Conservation (phyloP, 92 coral and sea anemone species). For the Montipora capitata region DNA sequence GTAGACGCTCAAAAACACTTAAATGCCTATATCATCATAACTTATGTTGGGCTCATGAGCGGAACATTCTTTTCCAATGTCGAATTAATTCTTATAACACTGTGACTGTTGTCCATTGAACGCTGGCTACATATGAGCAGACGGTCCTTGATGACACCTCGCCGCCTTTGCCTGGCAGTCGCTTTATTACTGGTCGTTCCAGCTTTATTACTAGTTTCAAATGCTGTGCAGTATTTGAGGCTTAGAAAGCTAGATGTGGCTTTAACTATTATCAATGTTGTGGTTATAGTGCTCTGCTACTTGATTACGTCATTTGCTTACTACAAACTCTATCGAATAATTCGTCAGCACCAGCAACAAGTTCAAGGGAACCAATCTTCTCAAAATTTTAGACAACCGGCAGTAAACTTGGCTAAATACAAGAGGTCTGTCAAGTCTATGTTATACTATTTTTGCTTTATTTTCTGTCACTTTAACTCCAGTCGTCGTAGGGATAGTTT, state of each 20-base stretch:
- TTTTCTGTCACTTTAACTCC: too few relatives aligned
- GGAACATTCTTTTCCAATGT: neutral
- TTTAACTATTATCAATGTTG: neutral
- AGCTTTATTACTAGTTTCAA: neutral
- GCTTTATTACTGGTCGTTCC: neutral
- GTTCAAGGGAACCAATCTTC: slow-evolving; percentile 4
- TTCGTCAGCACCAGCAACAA: slow-evolving; percentile 21
- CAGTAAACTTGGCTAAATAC: too few relatives aligned
- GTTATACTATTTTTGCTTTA: too few relatives aligned
- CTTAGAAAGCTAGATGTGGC: too few relatives aligned
- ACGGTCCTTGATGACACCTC: slow-evolving; percentile 4
- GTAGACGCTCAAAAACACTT: neutral
- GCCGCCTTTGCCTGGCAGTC: neutral
- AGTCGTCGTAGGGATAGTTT: too few relatives aligned
- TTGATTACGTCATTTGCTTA: slow-evolving; percentile 4
- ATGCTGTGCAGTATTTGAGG: neutral
- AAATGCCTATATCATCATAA: too few relatives aligned
- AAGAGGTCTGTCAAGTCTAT: too few relatives aligned
- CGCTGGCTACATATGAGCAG: slow-evolving; percentile 6
- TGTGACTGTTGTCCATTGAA: slow-evolving; percentile 7
- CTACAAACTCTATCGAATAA: neutral
- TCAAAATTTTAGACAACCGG: neutral
- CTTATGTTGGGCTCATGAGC: neutral
- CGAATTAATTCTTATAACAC: neutral
- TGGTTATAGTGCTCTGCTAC: neutral